Evolutionary conservation across 2,888 invertebrate species (phyloP), one percentile per base, ranked within the genome.

Genomic region (Eupithecia vulgata): DNA sequence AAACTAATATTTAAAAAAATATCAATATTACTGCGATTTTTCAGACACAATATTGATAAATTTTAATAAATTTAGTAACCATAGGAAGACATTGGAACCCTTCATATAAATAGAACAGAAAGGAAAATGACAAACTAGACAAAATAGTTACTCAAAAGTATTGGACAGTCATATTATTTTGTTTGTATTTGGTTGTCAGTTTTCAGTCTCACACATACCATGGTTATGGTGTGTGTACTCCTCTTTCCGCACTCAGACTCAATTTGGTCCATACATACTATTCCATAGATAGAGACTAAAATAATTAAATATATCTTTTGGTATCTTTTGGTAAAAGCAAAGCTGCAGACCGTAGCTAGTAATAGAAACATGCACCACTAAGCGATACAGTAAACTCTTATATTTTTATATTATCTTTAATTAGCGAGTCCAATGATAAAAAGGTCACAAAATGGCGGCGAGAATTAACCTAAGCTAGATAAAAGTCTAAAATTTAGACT

Each of bases 401-500:
- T 61, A 70, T 72, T 74, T 76, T 74, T 66, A 65, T 61, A 77
- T 68, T 74, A 74, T 74, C 72, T 68, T 76, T 75, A 76, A 76
- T 79, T 75, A 79, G 74, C 79, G 68, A 67, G 70, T 78, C 78
- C 76, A 45, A 15, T 52, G 84, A 85, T 85, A 84, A 78, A n/a
- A 25, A 69, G 84, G 84, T 84, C 84, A 82, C 17, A 67, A 62
- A 59, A 75, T 57, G 45, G 7, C 42, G 0, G 71, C 74, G 81
- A 81, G 81, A 82, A 61, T 81, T 76, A 80, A 72, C 83, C 69
- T 84, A 83, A 83, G 71, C 81, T 82, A 83, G 81, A 84, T 84
- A 79, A 73, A 85, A 81, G 81, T 81, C 84, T 86, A 89, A 83
- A 85, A 84, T 89, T 90, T 89, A 90, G 88, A 77, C 73, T 88